Base-by-base conservation (phyloP, 2,888 invertebrate genomes). In the Odontocolon sp. region DNA sequence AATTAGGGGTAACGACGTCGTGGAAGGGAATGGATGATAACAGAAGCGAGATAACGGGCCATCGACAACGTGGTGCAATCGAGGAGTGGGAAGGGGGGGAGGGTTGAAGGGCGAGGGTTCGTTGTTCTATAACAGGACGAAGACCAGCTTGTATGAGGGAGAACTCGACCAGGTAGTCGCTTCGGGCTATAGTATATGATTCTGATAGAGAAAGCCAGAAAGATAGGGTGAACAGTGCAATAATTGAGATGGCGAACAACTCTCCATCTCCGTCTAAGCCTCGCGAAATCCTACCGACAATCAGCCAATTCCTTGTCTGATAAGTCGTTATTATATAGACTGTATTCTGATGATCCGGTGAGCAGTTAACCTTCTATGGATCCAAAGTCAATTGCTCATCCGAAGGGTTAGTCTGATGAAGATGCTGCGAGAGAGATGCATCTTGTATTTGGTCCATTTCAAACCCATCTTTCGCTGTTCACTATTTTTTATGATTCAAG, bases 1-100 rank as follows among this genome's bases (percentile, higher is more conserved):
- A 86, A 86, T 87, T 88, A 87, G 83, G 81, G 81, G 78, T 83
- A 83, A 83, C 79, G 83, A 80, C 77, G 81, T 81, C 80, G 77
- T 82, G 80, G 74, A 81, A 80, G 81, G 78, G 79, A 81, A 79
- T 77, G 77, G 79, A 82, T 76, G 80, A 82, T 82, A 82, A 78
- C 68, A 64, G 69, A 66, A 47, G 50, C 59, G 77, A 79, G 80
- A 77, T 82, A 82, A 78, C 70, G 78, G 76, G 70, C 77, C 75
- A 79, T 79, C 77, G 79, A 79, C 80, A 75, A 73, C 77, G 72
- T 59, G 56, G 47, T 38, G 21, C 66, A 73, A 42, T 38, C 36
- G 45, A n/a, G n/a, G n/a, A n/a, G n/a, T n/a, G n/a, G n/a, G n/a
- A n/a, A n/a, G n/a, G n/a, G 64, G 59, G 36, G 47, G 31, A 9